Base-by-base conservation (phyloP, 2,888 invertebrate genomes). In the Argyresthia goedartella region DNA sequence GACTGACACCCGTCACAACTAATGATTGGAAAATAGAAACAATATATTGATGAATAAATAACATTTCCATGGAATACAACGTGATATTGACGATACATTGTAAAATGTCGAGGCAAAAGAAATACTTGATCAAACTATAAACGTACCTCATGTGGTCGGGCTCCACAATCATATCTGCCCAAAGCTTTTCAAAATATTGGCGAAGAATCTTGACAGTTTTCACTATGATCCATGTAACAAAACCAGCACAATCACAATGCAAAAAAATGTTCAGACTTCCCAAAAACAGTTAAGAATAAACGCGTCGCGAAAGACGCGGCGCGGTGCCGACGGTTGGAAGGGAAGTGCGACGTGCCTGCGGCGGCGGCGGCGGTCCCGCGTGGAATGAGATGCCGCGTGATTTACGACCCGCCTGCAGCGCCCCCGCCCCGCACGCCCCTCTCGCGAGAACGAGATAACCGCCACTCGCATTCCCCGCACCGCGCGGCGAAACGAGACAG, bases 391-490 rank as follows among this genome's bases (percentile, higher is more conserved):
- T 71, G 74, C 80, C 76, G 76, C 73, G 81, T 87, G 87, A 87
- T 87, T 87, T 87, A 87, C 87, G 87, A 85, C 82, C 84, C 85
- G 85, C 86, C 85, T 84, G 85, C 86, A 84, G 81, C 80, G 75
- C 81, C 81, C 84, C 75, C 76, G 70, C 76, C 82, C 84, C 81
- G 75, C 79, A 66, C 79, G 69, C 74, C 77, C 73, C 46, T 13
- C 76, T 67, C 76, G 66, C 60, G 56, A 63, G 77, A 81, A 56
- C 58, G 71, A 67, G 82, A 81, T 60, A 62, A 64, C 60, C 56
- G 69, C 66, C 58, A 54, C 55, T 51, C 53, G 57, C 54, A 58
- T 56, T 45, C 53, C 53, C 59, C 57, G 56, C 54, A 54, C 48
- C 11, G 51, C 58, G 66, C 53, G 71, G 56, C 58, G 62, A 66